phyloP scores from a whole-genome alignment of 2,888 invertebrate genomes.

The Lottia gigantea region DNA sequence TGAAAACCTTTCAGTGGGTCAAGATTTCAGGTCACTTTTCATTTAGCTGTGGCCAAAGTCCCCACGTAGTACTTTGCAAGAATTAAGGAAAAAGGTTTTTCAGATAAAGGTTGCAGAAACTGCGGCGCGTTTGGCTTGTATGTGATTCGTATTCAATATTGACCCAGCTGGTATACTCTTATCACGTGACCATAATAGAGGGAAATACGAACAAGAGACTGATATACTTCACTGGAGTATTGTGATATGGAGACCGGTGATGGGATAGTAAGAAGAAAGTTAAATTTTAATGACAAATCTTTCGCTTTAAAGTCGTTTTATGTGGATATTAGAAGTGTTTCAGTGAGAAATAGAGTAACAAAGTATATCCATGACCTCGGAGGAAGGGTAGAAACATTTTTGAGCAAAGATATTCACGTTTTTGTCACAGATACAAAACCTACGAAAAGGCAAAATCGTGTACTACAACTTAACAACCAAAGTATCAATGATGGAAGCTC shows the following conservation, averaged over 20 bases:
- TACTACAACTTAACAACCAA: neutral
- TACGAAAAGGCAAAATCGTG: constrained; percentile 13
- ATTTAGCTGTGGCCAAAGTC: too few relatives aligned
- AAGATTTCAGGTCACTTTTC: neutral
- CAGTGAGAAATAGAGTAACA: constrained; percentile 17
- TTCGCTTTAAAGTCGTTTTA: constrained; percentile 26
- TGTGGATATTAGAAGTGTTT: constrained; percentile 21
- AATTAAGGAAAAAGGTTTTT: too few relatives aligned
- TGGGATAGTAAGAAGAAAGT: constrained; percentile 14
- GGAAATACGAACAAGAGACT: constrained; percentile 19
- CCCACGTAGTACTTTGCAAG: too few relatives aligned
- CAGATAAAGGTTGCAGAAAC: too few relatives aligned
- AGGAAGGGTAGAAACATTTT: constrained; percentile 24
- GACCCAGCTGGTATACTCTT: neutral
- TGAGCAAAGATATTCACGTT: constrained; percentile 23
- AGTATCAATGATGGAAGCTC: neutral
- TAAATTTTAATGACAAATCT: constrained; percentile 15
- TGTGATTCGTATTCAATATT: too few relatives aligned
- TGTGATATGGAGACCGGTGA: constrained; percentile 10
- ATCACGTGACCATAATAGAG: constrained; percentile 22
- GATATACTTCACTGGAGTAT: constrained; percentile 8
- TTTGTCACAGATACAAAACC: constrained; percentile 18
- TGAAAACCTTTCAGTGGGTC: neutral
- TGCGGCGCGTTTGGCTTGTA: too few relatives aligned
- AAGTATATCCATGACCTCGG: constrained; percentile 16